phyloP scores from a whole-genome alignment of 23 tunicate species.

The Clavelina lepadiformis region DNA sequence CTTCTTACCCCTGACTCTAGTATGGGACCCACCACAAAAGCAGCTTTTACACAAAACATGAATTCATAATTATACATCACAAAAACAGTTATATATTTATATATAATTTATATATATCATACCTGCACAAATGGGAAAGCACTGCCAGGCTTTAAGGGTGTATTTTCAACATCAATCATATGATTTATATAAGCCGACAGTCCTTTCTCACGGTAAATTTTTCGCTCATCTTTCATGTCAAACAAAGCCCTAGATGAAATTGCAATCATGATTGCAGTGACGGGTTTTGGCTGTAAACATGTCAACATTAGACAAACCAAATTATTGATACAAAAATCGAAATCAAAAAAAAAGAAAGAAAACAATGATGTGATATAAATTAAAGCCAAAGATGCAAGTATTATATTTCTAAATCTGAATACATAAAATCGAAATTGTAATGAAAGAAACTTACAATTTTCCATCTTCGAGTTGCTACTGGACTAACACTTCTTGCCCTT shows the following conservation, averaged over 20 bases:
- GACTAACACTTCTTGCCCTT: constrained; percentile 25
- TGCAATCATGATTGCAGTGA: constrained; percentile 80
- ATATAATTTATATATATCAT: too few species aligned
- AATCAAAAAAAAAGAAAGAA: too few species aligned
- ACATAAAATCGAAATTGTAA: neutral
- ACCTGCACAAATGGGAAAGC: constrained; percentile 92
- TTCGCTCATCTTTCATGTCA: constrained; percentile 72
- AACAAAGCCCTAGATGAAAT: constrained; percentile 92
- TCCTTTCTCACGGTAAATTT: constrained; percentile 72
- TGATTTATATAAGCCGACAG: constrained; percentile 52
- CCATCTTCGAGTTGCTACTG: constrained; percentile 57
- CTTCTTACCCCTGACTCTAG: too few species aligned
- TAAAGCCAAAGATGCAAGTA: neutral
- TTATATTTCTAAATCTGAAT: neutral
- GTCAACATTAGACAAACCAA: neutral
- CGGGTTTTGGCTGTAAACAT: constrained; percentile 78
- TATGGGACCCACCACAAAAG: too few species aligned
- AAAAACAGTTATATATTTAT: too few species aligned
- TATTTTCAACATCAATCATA: constrained; percentile 70
- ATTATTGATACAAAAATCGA: too few species aligned
- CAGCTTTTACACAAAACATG: too few species aligned
- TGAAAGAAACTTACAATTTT: constrained; percentile 32
- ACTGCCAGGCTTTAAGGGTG: constrained; percentile 86
- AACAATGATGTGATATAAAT: neutral
- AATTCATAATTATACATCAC: too few species aligned